Evolutionary conservation across 2,888 invertebrate species (phyloP).

Genomic region (Synergus itoensis): DNA sequence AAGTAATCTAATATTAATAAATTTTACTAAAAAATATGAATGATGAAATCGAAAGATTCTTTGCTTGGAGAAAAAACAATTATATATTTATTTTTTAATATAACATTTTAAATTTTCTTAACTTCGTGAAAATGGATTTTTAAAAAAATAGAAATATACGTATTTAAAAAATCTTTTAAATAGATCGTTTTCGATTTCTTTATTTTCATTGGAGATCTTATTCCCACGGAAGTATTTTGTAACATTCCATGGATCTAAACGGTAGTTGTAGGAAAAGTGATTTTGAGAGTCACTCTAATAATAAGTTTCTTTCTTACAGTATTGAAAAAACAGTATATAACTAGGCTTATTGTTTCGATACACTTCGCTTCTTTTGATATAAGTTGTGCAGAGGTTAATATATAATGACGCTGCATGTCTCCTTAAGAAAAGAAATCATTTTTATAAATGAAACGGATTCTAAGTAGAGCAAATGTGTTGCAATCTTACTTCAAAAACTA

Average conservation of each 20-base stretch:
- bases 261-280: background rate
- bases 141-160: no score
- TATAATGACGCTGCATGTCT: conserved; percentile 23
- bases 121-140: no score
- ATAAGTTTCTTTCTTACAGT: background rate
- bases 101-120: no score
- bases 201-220: background rate
- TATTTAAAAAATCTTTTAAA: no score
- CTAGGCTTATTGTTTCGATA: conserved; percentile 21
- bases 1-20: no score
- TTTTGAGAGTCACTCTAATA: conserved; percentile 8
- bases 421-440: conserved; percentile 21
- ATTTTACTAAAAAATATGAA: no score
- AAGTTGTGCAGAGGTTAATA: conserved; percentile 18
- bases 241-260: background rate
- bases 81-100: no score
- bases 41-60: no score
- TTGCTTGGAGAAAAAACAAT: no score
- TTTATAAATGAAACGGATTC: background rate
- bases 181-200: no score
- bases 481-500: background rate
- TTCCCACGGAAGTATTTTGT: background rate
- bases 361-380: conserved; percentile 5
- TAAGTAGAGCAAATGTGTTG: background rate
- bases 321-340: background rate